These are phyloP conservation scores for Flabesymbios commensalis DNA, from an alignment of 2,888 invertebrate species.

Conservation along the genomic window DNA sequence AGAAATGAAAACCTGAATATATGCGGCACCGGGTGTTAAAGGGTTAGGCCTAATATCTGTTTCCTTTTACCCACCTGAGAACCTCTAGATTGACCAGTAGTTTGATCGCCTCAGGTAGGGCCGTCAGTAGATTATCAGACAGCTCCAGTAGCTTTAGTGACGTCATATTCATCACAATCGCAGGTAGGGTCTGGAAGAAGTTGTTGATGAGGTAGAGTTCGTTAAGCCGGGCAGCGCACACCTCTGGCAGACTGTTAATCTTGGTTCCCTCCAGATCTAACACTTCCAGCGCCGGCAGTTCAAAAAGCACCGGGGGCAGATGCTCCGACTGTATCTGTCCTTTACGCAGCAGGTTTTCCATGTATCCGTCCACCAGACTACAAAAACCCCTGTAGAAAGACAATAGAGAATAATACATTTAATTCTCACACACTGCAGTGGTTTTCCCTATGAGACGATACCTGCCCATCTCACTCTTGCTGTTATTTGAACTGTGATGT, in stretches of 20 bases:
- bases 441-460: no score
- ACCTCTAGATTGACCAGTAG: conserved; percentile 43
- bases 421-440: no score
- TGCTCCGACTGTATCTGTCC: conserved; percentile 61
- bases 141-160: conserved; percentile 48
- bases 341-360: conserved; percentile 54
- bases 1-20: no score
- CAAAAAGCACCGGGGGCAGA: conserved; percentile 59
- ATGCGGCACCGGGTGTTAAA: no score
- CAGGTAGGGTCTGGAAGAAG: conserved; percentile 37
- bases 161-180: conserved; percentile 39
- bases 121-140: conserved; percentile 49
- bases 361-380: conserved; percentile 52
- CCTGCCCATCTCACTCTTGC: no score
- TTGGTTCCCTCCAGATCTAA: conserved; percentile 58
- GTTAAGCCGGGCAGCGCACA: conserved; percentile 43
- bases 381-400: conserved; percentile 52
- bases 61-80: conserved; percentile 44
- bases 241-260: conserved; percentile 50
- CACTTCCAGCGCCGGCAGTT: conserved; percentile 51
- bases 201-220: conserved; percentile 54
- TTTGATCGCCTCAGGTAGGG: conserved; percentile 51
- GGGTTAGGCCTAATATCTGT: no score
- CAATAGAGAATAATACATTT: no score
- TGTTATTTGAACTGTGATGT: no score